These are phyloP conservation scores for Jacana jacana DNA, from an alignment of 2,113 vertebrate species.

Conservation along the genomic window DNA sequence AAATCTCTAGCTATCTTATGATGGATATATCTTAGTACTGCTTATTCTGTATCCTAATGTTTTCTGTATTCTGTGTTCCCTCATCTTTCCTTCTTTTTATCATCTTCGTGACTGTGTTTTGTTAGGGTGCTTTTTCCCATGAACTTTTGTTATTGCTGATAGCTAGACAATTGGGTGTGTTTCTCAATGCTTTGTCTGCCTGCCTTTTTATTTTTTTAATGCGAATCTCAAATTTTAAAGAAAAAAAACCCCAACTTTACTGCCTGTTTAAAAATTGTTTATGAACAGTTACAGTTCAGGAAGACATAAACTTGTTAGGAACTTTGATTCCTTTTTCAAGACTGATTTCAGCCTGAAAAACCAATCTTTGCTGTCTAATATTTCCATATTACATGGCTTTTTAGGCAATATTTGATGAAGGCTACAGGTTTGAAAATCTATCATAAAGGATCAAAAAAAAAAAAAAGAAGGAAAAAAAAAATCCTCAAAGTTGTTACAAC, in stretches of 20 bases:
- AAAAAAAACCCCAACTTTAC: background rate
- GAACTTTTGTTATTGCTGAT: background rate
- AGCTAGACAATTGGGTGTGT: rapidly evolving
- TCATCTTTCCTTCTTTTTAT: background rate
- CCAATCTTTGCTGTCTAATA: rapidly evolving
- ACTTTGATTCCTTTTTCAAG: background rate
- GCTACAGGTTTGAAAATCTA: background rate
- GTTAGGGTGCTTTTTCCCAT: background rate
- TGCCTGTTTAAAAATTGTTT: background rate
- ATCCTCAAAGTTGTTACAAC: background rate
- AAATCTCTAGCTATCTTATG: background rate
- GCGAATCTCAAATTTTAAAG: background rate
- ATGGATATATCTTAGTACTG: background rate
- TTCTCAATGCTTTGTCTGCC: background rate
- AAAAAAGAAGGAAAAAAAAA: background rate
- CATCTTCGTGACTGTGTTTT: background rate
- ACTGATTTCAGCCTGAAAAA: background rate
- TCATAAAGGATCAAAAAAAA: background rate
- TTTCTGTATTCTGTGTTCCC: background rate
- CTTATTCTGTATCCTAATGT: background rate
- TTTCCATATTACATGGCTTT: background rate
- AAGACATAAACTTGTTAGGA: background rate
- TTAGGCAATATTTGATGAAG: background rate
- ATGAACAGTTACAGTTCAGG: background rate
- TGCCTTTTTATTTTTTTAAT: background rate